A percentile compares a stretch with the other conserved stretches of the same genome.
Evolutionary conservation across 2,888 invertebrate genomes (phyloP).

Genomic region (Eupithecia subfuscata): DNA sequence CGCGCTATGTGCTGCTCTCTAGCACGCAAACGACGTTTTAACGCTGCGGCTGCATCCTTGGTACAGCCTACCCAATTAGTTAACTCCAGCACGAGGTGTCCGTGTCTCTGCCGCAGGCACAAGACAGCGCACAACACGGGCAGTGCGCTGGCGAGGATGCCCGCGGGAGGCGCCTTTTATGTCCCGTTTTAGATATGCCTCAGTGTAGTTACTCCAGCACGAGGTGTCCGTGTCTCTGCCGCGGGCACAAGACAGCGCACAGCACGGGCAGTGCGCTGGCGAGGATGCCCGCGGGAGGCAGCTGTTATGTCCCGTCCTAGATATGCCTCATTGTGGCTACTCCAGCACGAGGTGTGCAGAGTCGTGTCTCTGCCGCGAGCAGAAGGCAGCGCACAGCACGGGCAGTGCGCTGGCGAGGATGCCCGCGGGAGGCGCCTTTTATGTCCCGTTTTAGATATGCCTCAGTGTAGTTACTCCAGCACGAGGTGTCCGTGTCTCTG

Average conservation of each 20-base stretch:
- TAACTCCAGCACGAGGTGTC: slow-evolving; percentile 63
- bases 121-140: slow-evolving; percentile 75
- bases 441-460: too few species aligned
- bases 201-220: slow-evolving; percentile 56
- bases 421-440: slow-evolving; percentile 56
- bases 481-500: slow-evolving; percentile 62
- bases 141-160: slow-evolving; percentile 68
- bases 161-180: slow-evolving; percentile 49
- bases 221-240: slow-evolving; percentile 61
- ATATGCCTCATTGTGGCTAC: slow-evolving; percentile 38
- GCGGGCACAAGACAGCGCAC: slow-evolving; percentile 75
- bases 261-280: slow-evolving; percentile 70
- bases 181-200: too few species aligned
- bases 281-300: slow-evolving; percentile 61
- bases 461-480: slow-evolving; percentile 52
- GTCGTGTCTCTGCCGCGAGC: slow-evolving; percentile 65
- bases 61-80: too few species aligned
- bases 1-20: neutral
- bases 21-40: neutral
- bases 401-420: slow-evolving; percentile 70
- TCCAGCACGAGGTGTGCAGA: slow-evolving; percentile 62
- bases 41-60: too few species aligned
- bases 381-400: slow-evolving; percentile 74
- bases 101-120: slow-evolving; percentile 68
- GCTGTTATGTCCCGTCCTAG: too few species aligned